Conservation (phyloP, 2,797 vertebrate species). For the Tangara arthus region DNA sequence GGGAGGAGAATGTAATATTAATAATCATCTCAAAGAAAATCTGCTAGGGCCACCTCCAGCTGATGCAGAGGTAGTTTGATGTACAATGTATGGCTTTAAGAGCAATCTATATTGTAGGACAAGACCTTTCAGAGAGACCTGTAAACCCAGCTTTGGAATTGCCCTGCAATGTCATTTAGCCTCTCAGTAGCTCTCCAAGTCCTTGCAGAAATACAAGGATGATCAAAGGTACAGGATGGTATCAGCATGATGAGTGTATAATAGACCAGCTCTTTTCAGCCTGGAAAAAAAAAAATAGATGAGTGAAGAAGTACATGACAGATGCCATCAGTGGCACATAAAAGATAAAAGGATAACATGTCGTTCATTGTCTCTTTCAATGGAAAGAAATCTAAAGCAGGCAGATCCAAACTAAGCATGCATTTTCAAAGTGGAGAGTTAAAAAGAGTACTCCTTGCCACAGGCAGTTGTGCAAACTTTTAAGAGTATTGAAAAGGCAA, state of each 20-base stretch:
- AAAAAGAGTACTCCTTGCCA: not conserved
- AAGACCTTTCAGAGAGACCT: not conserved
- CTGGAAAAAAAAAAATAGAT: not conserved
- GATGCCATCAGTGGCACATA: not conserved
- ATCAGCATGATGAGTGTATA: not conserved
- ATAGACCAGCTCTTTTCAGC: not conserved
- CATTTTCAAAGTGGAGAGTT: not conserved
- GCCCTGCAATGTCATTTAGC: not conserved
- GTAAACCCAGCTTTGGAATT: not conserved
- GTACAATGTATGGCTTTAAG: not conserved
- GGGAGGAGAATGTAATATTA: not conserved
- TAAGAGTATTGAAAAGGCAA: not conserved
- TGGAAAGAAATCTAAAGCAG: not conserved
- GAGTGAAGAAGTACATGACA: not conserved
- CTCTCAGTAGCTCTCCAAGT: not conserved
- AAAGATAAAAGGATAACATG: slow-evolving; percentile 29
- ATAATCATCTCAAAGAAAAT: not conserved
- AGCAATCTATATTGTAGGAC: not conserved
- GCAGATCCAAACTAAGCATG: not conserved
- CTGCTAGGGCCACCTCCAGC: not conserved
- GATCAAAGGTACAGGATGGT: slow-evolving; percentile 22
- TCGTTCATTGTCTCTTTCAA: not conserved
- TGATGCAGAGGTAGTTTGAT: not conserved
- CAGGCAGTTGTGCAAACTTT: not conserved
- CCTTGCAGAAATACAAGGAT: not conserved